A percentile compares a stretch with the other conserved stretches of the same genome.
Conservation (phyloP, 1,140 invertebrate genomes). For the Drosophila ficusphila region DNA sequence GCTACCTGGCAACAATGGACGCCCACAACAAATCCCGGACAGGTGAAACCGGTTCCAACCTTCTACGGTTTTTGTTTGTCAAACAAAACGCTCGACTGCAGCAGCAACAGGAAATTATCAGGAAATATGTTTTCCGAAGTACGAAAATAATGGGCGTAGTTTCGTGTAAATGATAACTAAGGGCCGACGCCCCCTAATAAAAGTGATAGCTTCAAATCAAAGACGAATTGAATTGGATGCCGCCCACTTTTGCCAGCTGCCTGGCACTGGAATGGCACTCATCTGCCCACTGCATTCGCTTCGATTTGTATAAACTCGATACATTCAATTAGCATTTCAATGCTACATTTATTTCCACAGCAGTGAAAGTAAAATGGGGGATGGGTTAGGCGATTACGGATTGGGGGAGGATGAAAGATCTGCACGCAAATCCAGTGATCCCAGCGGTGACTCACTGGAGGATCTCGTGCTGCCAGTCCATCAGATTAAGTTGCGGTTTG, state of each 20-base stretch:
- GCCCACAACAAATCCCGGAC: constrained; percentile 53
- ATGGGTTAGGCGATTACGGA: constrained; percentile 12
- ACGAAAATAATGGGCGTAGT: constrained; percentile 61
- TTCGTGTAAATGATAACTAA: constrained; percentile 29
- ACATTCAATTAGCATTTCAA: constrained; percentile 65
- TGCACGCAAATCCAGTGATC: constrained; percentile 45
- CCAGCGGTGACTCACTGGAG: constrained; percentile 46
- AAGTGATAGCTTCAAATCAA: constrained; percentile 34
- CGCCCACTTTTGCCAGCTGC: constrained; percentile 61
- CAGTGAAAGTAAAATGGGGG: constrained; percentile 64
- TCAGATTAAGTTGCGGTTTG: constrained; percentile 73
- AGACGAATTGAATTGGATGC: constrained; percentile 16
- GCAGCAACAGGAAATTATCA: constrained; percentile 52
- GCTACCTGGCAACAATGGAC: constrained; percentile 55
- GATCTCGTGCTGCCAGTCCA: constrained; percentile 78
- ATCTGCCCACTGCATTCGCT: constrained; percentile 11
- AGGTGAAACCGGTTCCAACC: constrained; percentile 56
- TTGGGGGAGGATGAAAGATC: constrained; percentile 23
- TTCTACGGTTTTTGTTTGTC: constrained; percentile 53
- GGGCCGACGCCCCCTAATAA: constrained; percentile 54
- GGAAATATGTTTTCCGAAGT: constrained; percentile 30
- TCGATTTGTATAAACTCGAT: constrained; percentile 37
- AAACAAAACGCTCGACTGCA: constrained; percentile 57
- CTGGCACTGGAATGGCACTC: constrained; percentile 38
- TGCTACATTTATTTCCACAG: constrained; percentile 64